These are phyloP conservation scores for Adelognathus sp. DNA, from an alignment of 2,888 invertebrate species.

Conservation along the genomic window DNA sequence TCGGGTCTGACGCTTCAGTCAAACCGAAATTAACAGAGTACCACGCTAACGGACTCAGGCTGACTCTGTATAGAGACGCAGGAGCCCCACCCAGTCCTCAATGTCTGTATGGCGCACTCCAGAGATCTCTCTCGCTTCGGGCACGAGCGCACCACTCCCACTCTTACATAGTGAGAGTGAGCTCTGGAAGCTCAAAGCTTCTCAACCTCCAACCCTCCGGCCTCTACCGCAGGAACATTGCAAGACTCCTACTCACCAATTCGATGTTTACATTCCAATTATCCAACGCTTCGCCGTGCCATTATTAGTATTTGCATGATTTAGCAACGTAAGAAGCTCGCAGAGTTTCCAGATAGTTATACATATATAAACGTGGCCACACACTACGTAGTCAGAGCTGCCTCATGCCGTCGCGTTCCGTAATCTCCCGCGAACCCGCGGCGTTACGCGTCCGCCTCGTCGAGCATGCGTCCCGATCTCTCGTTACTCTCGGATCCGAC, in stretches of 20 bases:
- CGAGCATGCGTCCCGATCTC: constrained; percentile 42
- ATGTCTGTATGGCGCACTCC: constrained; percentile 12
- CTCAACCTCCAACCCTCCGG: constrained; percentile 17
- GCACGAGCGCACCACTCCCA: constrained; percentile 27
- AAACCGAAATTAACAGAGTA: constrained; percentile 58
- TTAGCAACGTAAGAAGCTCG: constrained; percentile 71
- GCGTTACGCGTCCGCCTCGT: constrained; percentile 32
- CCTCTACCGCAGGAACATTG: background rate
- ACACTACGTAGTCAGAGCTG: background rate
- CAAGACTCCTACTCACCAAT: constrained; percentile 33
- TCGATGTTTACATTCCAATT: constrained; percentile 79
- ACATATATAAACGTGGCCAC: background rate
- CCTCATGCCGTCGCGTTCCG: constrained; percentile 17
- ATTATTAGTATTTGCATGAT: constrained; percentile 79
- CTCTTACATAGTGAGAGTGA: constrained; percentile 11
- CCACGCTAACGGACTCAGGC: constrained; percentile 30
- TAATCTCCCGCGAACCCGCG: constrained; percentile 5
- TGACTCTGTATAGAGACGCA: constrained; percentile 37
- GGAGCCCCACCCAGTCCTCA: constrained; percentile 24
- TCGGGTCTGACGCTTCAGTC: constrained; percentile 55
- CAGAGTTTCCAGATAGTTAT: constrained; percentile 30
- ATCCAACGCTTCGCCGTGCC: constrained; percentile 72
- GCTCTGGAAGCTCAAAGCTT: constrained; percentile 41
- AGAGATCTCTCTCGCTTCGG: constrained; percentile 6
- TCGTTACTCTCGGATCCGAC: constrained; percentile 12